Evolutionary conservation across 2,888 invertebrate species (phyloP), one percentile per base, ranked within the genome.

Genomic region (Diarsia dahlii): DNA sequence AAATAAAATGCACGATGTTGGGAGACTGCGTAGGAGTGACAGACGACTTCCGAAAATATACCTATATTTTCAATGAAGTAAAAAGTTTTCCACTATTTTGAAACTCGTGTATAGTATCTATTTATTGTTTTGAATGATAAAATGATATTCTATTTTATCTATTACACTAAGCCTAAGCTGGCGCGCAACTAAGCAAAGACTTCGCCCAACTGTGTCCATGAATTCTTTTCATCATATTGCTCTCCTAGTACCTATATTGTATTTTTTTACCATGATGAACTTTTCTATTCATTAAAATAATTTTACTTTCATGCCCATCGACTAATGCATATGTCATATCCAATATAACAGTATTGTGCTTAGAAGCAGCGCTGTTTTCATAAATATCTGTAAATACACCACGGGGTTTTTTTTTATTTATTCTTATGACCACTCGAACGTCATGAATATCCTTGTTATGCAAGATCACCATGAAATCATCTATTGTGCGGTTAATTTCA

Each of bases 401-500:
- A 23, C 18, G 20, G 0, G 46, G 28, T 45, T 50, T n/a, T 68
- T 34, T 2, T 62, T 78, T 77, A 68, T 68, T 0, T 58, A 52
- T 45, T 50, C 71, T 20, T 34, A 45, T 45, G 6, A 45, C 45
- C n/a, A n/a, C 34, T 71, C 50, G 71, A 52, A 15, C 3, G 13
- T 20, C 28, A 50, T 63, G 10, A 34, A 50, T 2, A 46, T 56
- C n/a, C 3, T 5, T 18, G 20, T 15, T 34, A 34, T 67, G 8
- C 34, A 56, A 50, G 18, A 71, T 64, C 15, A 5, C 13, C 20
- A 39, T 62, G 20, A 64, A 63, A 58, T 62, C 34, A 54, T 34
- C 15, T 54, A 39, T 63, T 56, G 64, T 76, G n/a, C 15, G 12
- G 34, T 15, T 23, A 54, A 58, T 73, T 58, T 48, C 23, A 50